Evolutionary conservation across 2,888 invertebrate genomes (phyloP).

Genomic region (Diaphora mendica): DNA sequence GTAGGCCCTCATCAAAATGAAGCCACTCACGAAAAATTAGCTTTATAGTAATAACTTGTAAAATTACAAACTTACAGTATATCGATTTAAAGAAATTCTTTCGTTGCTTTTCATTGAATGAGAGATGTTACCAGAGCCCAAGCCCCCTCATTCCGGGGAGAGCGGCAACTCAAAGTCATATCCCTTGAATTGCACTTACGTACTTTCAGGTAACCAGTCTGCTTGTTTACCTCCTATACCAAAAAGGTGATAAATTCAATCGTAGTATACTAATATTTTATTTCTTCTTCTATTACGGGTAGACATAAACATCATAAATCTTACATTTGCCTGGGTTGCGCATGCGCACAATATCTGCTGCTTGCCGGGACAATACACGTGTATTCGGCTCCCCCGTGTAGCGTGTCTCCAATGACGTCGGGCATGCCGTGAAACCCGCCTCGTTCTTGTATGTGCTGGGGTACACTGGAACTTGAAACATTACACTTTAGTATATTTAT

Average conservation of each 20-base stretch:
- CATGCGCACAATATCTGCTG: conserved; percentile 92
- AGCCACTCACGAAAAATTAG: no score
- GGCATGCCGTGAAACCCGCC: conserved; percentile 80
- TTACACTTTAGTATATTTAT: conserved; percentile 8
- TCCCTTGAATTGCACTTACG: no score
- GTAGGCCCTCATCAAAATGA: no score
- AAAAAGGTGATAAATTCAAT: background rate
- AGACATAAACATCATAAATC: conserved; percentile 30
- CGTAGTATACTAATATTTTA: background rate
- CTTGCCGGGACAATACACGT: conserved; percentile 85
- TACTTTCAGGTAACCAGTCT: no score
- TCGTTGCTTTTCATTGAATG: no score
- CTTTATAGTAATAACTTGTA: no score
- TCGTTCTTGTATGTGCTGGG: conserved; percentile 82
- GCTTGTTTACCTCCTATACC: no score
- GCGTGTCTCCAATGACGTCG: conserved; percentile 84
- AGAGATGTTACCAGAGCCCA: no score
- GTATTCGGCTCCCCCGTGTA: conserved; percentile 94
- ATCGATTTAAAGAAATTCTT: no score
- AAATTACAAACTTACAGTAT: no score
- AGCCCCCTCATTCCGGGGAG: no score
- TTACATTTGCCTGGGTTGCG: conserved; percentile 83
- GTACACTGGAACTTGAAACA: conserved; percentile 72
- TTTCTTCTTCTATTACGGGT: background rate
- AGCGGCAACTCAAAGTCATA: no score